These are phyloP conservation scores for Neofelis nebulosa DNA, from an alignment of 2,113 vertebrate genomes.

Conservation along the genomic window DNA sequence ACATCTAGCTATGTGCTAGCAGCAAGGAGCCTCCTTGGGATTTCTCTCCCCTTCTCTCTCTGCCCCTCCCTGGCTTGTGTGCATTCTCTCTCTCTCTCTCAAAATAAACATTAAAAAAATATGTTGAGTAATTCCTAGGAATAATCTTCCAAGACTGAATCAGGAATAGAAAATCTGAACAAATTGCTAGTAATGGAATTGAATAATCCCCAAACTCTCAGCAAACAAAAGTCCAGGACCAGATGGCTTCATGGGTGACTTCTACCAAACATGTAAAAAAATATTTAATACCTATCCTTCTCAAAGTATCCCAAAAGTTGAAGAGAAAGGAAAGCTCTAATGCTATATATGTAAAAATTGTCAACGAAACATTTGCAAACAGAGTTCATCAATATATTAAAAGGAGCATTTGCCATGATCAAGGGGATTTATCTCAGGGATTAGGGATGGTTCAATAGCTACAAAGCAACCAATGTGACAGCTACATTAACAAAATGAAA, in stretches of 20 bases:
- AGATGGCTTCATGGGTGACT: background rate
- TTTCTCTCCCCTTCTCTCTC: no score
- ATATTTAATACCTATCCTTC: background rate
- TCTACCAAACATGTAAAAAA: background rate
- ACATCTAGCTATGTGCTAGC: no score
- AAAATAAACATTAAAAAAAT: no score
- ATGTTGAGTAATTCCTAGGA: background rate
- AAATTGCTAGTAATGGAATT: background rate
- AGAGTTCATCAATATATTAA: background rate
- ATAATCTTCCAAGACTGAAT: background rate
- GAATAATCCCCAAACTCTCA: background rate
- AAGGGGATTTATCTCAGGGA: background rate
- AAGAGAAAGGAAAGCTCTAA: background rate
- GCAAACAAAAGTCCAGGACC: background rate
- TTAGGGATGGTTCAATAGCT: background rate
- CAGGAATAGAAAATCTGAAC: background rate
- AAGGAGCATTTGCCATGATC: background rate
- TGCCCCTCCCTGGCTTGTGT: no score
- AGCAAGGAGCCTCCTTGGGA: no score
- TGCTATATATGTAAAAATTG: background rate
- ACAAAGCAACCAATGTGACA: background rate
- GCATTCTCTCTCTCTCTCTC: no score
- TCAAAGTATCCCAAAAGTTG: background rate
- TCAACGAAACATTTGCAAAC: background rate
- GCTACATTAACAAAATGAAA: background rate